Percentiles rank a stretch among this genome's conserved stretches.
phyloP scores from a whole-genome alignment of 2,888 invertebrate species.

The Urechis unicinctus region DNA sequence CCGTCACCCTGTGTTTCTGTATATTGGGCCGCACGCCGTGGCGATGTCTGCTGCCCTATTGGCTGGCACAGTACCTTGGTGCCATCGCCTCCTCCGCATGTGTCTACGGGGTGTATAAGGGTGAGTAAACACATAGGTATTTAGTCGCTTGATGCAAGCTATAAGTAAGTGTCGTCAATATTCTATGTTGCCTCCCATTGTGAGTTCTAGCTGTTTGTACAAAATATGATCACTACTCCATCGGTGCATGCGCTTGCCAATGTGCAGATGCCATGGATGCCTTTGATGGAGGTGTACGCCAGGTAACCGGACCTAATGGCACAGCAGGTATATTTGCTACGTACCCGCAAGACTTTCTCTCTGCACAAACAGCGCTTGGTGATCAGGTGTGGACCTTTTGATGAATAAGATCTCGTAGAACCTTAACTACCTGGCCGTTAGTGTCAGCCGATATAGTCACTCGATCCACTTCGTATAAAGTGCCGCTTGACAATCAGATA shows the following conservation, averaged over 20 bases:
- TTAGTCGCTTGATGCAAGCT: too few relatives aligned
- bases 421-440: too few relatives aligned
- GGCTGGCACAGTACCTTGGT: constrained; percentile 55
- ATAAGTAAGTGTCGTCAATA: neutral
- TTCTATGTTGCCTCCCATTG: too few relatives aligned
- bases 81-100: constrained; percentile 53
- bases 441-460: too few relatives aligned
- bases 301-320: neutral
- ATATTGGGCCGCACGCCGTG: constrained; percentile 30
- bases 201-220: too few relatives aligned
- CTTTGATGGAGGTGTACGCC: neutral
- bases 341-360: neutral
- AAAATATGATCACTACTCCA: too few relatives aligned
- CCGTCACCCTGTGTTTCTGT: constrained; percentile 40
- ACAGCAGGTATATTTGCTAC: neutral
- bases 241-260: too few relatives aligned
- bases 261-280: neutral
- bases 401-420: too few relatives aligned
- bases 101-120: constrained; percentile 54
- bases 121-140: constrained; percentile 34
- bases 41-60: constrained; percentile 41
- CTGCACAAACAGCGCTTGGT: neutral
- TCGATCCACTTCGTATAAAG: too few relatives aligned
- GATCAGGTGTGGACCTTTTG: neutral
- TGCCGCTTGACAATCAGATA: too few relatives aligned